phyloP scores from a whole-genome alignment of 53 echinoderm and acorn worm species.

The Hippasteria phrygiana region DNA sequence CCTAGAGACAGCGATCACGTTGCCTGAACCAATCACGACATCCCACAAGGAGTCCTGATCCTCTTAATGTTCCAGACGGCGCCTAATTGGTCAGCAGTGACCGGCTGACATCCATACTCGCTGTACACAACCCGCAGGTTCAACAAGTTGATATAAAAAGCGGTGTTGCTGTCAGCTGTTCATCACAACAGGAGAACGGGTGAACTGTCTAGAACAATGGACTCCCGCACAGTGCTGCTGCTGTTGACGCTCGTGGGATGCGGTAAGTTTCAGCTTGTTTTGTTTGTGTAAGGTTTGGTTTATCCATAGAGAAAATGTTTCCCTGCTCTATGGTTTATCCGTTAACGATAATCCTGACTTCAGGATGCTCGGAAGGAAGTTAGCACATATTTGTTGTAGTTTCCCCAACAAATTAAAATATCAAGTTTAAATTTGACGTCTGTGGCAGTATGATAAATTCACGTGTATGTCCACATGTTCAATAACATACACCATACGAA shows the following conservation, averaged over 20 bases:
- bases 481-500: too few species aligned
- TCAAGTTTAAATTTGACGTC: too few species aligned
- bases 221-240: neutral
- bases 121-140: neutral
- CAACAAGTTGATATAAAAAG: neutral
- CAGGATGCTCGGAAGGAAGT: too few species aligned
- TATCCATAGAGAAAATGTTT: too few species aligned
- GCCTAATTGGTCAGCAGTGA: conserved; percentile 1
- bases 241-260: conserved; percentile 26
- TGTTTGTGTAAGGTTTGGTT: neutral
- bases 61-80: neutral
- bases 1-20: neutral
- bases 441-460: too few species aligned
- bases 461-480: too few species aligned
- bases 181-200: neutral
- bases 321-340: too few species aligned
- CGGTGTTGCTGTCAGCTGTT: neutral
- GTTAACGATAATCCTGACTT: too few species aligned
- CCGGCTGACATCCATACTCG: neutral
- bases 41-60: neutral
- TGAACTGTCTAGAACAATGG: neutral
- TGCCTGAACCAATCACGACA: neutral
- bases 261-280: conserved; percentile 17
- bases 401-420: too few species aligned
- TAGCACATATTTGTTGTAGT: too few species aligned